A percentile compares a stretch with the other conserved stretches of the same genome.
phyloP scores from a whole-genome alignment of 2,888 invertebrate genomes.

The Zhuqinia jingwanae region DNA sequence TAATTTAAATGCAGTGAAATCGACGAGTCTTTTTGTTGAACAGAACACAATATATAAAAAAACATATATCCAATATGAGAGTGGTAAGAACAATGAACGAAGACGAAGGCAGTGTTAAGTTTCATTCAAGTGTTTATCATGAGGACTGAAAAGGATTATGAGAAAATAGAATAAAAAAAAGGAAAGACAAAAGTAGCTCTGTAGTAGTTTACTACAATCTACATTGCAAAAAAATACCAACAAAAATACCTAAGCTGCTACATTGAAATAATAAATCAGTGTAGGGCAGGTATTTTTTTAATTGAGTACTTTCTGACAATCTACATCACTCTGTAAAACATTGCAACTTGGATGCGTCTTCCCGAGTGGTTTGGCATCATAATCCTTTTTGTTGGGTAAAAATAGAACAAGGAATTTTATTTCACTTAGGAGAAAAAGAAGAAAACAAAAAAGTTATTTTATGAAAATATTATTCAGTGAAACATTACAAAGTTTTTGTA shows the following conservation, averaged over 20 bases:
- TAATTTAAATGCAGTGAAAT: conserved; percentile 37
- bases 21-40: conserved; percentile 36
- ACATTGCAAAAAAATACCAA: background rate
- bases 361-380: conserved; percentile 25
- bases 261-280: conserved; percentile 8
- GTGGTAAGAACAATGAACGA: conserved; percentile 26
- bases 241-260: conserved; percentile 31
- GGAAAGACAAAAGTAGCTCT: conserved; percentile 52
- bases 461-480: background rate
- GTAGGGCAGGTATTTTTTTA: conserved; percentile 28
- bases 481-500: no score
- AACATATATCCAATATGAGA: conserved; percentile 16
- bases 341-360: conserved; percentile 15
- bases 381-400: conserved; percentile 9
- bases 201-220: conserved; percentile 33
- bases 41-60: no score
- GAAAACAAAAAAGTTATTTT: background rate
- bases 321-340: background rate
- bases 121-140: conserved; percentile 40
- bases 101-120: conserved; percentile 21
- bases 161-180: conserved; percentile 28
- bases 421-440: background rate
- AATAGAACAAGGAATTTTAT: conserved; percentile 11
- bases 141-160: conserved; percentile 58
- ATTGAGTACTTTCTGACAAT: conserved; percentile 55